Evolutionary conservation across 2,113 vertebrate species (phyloP), one percentile per base, ranked within the genome.

Genomic region (Ploceus nigricollis): DNA sequence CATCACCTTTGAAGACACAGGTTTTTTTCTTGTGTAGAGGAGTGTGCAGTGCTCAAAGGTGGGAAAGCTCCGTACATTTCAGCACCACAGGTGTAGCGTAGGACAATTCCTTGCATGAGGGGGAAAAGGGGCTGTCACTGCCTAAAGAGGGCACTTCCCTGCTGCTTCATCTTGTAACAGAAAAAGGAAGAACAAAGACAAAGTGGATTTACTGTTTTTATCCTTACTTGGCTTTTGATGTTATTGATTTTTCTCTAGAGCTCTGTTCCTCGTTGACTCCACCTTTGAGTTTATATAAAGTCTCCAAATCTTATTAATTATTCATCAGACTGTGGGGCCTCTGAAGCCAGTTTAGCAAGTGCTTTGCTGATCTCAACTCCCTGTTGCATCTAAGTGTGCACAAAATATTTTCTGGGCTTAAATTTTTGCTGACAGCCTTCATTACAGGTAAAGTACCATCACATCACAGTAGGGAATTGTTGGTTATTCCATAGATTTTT

Each of bases 51-150:
- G 11, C 30, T 17, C 31, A 22, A 14, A 66, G 33, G 33, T 10
- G 35, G 15, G 48, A 42, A 50, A 42, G 33, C 10, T 45, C 24
- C 5, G 1, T 30, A 5, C 27, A 4, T 23, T 18, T 33, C 12
- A 51, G 33, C 3, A 0, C 12, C 13, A 11, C 7, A 4, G 57
- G 27, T 1, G 6, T 30, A 10, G 19, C 1, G 4, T 10, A 21
- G 17, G 47, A 33, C 25, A 0, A 2, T 37, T 47, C 13, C 44
- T 50, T 54, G 48, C 9, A 2, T 42, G 48, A 45, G 11, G 4
- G 44, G 23, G 13, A 3, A 30, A 58, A 58, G 51, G 45, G 22
- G 6, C 30, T 51, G 10, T 42, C 12, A 1, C 28, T 54, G 27
- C 57, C 33, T n/a, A 2, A 21, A 42, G 24, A 6, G 31, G 35